phyloP scores from a whole-genome alignment of 2,113 vertebrate genomes.

The Diphyllodes magnificus region DNA sequence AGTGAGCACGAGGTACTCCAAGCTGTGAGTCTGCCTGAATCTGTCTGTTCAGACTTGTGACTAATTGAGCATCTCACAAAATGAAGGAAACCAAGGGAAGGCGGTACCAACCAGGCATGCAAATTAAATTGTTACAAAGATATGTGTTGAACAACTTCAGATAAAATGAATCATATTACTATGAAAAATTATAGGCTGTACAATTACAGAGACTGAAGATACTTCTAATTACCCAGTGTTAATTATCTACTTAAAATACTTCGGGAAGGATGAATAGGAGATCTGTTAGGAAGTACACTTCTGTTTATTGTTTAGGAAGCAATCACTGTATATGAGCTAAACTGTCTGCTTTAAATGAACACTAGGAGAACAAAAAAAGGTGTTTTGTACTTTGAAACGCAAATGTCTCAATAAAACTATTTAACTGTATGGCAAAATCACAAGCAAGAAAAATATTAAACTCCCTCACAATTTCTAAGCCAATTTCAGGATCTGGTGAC shows the following conservation, averaged over 20 bases:
- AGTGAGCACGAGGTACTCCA: neutral
- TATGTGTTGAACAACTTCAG: neutral
- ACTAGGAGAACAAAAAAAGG: neutral
- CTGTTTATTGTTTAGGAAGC: neutral
- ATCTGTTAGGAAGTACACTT: neutral
- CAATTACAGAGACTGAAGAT: neutral
- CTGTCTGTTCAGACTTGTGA: neutral
- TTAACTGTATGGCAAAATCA: neutral
- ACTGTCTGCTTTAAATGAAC: neutral
- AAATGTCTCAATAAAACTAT: neutral
- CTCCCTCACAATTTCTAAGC: neutral
- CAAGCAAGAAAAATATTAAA: neutral
- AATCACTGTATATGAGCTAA: neutral
- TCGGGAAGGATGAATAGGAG: neutral
- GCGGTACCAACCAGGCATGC: neutral
- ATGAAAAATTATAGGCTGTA: conserved; percentile 9
- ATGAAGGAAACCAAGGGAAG: neutral
- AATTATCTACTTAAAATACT: neutral
- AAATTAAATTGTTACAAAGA: conserved; percentile 25
- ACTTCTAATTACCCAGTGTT: neutral
- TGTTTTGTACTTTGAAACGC: neutral
- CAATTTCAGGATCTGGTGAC: neutral
- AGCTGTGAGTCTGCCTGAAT: neutral
- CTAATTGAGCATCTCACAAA: neutral
- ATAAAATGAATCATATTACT: neutral